Percentiles rank a stretch among this genome's conserved stretches.
These are phyloP conservation scores for Theristus sp. DNA, from an alignment of 2,888 invertebrate species.

Conservation along the genomic window DNA sequence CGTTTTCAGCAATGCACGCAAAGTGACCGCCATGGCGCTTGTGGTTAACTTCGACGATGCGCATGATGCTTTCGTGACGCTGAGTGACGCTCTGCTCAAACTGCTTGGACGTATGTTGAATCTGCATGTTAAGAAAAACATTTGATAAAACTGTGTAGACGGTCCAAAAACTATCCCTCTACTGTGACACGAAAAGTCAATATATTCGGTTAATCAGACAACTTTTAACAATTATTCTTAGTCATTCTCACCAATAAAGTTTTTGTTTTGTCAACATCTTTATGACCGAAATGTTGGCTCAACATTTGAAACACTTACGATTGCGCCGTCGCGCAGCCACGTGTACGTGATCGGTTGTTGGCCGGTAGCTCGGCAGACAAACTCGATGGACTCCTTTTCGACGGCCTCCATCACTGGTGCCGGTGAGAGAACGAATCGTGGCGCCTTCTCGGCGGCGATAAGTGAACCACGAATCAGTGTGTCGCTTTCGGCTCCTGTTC, in stretches of 20 bases:
- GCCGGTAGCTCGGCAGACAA: background rate
- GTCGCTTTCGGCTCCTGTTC: no score
- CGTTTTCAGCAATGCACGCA: slow-evolving; percentile 33
- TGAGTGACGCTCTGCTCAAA: slow-evolving; percentile 12
- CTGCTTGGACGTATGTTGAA: slow-evolving; percentile 3
- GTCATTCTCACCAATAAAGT: no score
- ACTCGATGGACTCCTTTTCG: slow-evolving; percentile 1
- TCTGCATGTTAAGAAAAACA: background rate
- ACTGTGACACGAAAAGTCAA: no score
- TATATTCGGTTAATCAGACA: no score
- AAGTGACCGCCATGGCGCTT: slow-evolving; percentile 31
- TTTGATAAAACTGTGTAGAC: no score
- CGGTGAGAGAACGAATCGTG: slow-evolving; percentile 4
- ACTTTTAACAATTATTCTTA: no score
- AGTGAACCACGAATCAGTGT: no score
- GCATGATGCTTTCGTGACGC: slow-evolving; percentile 17
- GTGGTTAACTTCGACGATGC: slow-evolving; percentile 18
- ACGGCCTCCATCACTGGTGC: background rate
- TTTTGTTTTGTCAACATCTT: no score
- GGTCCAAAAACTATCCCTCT: no score
- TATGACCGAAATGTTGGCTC: no score
- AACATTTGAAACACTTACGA: no score
- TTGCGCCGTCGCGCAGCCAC: slow-evolving; percentile 24
- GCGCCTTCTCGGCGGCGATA: slow-evolving; percentile 1
- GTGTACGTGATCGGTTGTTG: background rate